These are phyloP conservation scores for Thereva nobilitata DNA, from an alignment of 2,888 invertebrate genomes.

Conservation along the genomic window DNA sequence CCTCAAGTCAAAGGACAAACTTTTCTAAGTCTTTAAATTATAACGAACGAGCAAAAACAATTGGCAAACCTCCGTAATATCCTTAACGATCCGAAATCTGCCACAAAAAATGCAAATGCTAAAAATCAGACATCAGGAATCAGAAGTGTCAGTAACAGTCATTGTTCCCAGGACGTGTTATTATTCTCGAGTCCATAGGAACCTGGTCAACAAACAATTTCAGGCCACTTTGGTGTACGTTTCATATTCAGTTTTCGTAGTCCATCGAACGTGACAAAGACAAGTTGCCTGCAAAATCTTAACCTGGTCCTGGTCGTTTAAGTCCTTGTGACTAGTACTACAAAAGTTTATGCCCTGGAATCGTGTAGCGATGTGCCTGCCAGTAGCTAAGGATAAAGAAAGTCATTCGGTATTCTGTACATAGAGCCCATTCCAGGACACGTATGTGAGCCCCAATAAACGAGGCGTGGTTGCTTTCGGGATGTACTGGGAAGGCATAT, in stretches of 20 bases:
- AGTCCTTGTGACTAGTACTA: slow-evolving; percentile 33
- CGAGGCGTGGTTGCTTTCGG: slow-evolving; percentile 32
- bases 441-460: slow-evolving; percentile 29
- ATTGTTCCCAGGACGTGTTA: slow-evolving; percentile 38
- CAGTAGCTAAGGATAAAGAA: slow-evolving; percentile 12
- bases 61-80: no score
- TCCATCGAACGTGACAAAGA: slow-evolving; percentile 37
- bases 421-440: slow-evolving; percentile 34
- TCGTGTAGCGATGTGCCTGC: background rate
- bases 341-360: slow-evolving; percentile 14
- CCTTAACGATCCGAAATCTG: no score
- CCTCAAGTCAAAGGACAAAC: no score
- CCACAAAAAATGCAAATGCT: background rate
- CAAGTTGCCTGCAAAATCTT: slow-evolving; percentile 35
- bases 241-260: slow-evolving; percentile 41
- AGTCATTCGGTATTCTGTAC: slow-evolving; percentile 40
- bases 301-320: background rate
- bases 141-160: slow-evolving; percentile 17
- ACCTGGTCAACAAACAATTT: slow-evolving; percentile 41
- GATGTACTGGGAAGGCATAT: slow-evolving; percentile 28
- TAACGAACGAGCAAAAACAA: no score
- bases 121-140: slow-evolving; percentile 13
- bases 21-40: no score
- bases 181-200: slow-evolving; percentile 37
- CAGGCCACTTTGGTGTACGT: slow-evolving; percentile 31